Base-by-base conservation (phyloP, 2,888 invertebrate species). In the Eledone cirrhosa region DNA sequence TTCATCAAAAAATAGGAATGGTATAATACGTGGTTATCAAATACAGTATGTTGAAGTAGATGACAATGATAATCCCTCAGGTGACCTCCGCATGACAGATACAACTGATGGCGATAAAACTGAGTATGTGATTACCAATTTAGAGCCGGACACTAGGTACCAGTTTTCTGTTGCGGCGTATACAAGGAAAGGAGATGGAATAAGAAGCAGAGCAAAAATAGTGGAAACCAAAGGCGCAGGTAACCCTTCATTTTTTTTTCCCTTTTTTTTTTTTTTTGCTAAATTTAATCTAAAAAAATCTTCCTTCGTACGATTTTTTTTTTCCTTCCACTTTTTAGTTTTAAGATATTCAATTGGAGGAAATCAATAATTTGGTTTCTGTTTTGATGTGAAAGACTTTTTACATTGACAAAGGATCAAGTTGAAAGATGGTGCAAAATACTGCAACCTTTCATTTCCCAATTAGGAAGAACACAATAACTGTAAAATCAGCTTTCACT, bases 151-250 rank as follows among this genome's bases (percentile, higher is more conserved):
- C 89, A 97, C 99, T 0, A 94, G 94, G 86, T 99, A 99, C 92
- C 94, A 86, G 78, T 85, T 90, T 79, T 96, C 97, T 92, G 97
- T 99, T 80, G 97, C 97, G 0, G 99, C 98, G 0, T 93, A 98
- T 81, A 99, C 99, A 5, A 93, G 97, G 82, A 97, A 97, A 91
- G 99, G 99, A 69, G 99, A 99, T 90, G 99, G 99, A 29, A 95
- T 96, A 90, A 93, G 97, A 83, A 97, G 97, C 89, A 92, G 94
- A 81, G 95, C 96, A 33, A 95, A 95, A 79, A 94, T 94, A 81
- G 94, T 97, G 2, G 95, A 94, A 91, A 99, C 99, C 24, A 89
- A 87, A 80, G 90, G 90, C 53, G 88, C 89, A 83, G 89, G 89
- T 89, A 81, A 41, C 41, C 41, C 11, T 41, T 0, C 41, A 5